Conservation (phyloP, 64 coral and sea anemone species). For the Platygyra sinensis region DNA sequence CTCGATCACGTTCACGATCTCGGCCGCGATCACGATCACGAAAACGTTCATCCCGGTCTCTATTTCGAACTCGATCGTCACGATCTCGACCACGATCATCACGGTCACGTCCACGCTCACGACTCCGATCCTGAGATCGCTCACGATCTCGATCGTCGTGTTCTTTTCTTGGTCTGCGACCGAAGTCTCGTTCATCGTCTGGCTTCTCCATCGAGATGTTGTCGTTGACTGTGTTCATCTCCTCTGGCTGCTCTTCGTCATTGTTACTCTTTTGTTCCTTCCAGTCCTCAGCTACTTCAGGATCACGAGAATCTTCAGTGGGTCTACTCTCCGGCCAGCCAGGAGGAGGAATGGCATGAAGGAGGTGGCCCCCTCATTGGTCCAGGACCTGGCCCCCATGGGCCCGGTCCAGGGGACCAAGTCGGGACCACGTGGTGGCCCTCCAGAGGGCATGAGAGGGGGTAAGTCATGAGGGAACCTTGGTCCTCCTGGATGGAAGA, state of each 20-base stretch:
- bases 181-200: constrained; percentile 3
- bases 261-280: neutral
- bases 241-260: neutral
- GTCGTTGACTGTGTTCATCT: neutral
- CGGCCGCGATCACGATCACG: constrained; percentile 22
- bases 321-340: constrained; percentile 51
- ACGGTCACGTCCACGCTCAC: constrained; percentile 35
- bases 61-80: constrained; percentile 19
- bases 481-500: constrained; percentile 34
- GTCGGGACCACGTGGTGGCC: constrained; percentile 41
- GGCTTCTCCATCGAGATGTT: neutral
- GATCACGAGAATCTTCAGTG: constrained; percentile 25
- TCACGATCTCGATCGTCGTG: constrained; percentile 18
- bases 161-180: neutral
- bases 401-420: neutral
- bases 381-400: constrained; percentile 27
- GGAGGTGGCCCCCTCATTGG: constrained; percentile 56
- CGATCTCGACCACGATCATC: constrained; percentile 55
- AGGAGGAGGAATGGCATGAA: neutral
- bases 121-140: neutral
- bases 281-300: neutral
- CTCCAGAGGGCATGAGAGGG: constrained; percentile 23
- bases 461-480: constrained; percentile 58
- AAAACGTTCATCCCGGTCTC: constrained; percentile 43
- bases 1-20: constrained; percentile 25